A percentile compares a stretch with the other conserved stretches of the same genome.
phyloP scores from a whole-genome alignment of 1,140 invertebrate genomes.

The Zophobas morio region DNA sequence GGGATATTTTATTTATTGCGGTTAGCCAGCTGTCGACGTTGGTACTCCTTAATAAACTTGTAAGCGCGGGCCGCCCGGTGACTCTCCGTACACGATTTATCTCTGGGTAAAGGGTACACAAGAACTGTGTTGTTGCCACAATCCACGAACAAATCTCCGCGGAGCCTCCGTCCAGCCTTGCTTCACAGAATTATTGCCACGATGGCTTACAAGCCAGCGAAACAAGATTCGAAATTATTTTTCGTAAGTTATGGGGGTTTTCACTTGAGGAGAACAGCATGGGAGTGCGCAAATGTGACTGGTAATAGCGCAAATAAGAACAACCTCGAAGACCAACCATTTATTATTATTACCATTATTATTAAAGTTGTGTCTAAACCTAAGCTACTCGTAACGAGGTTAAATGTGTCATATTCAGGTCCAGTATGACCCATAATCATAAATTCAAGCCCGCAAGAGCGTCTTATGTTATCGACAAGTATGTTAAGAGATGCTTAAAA shows the following conservation, averaged over 20 bases:
- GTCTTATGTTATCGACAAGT: slow-evolving; percentile 11
- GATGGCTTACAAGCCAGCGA: not conserved
- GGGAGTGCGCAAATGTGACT: not conserved
- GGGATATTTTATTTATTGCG: slow-evolving; percentile 61
- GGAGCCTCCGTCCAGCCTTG: slow-evolving; percentile 45
- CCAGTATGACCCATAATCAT: not conserved
- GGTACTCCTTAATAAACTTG: slow-evolving; percentile 62
- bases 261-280: slow-evolving; percentile 16
- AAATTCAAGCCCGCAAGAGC: not conserved
- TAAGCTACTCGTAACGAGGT: not conserved
- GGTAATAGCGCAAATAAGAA: not conserved
- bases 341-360: no score
- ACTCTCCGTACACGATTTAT: slow-evolving; percentile 32
- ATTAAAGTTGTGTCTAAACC: no score
- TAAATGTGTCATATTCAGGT: slow-evolving; percentile 5
- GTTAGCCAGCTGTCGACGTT: slow-evolving; percentile 54
- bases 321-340: not conserved
- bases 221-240: slow-evolving; percentile 30
- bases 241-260: slow-evolving; percentile 26
- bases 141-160: slow-evolving; percentile 50
- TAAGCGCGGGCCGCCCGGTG: slow-evolving; percentile 51
- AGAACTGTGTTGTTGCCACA: slow-evolving; percentile 38
- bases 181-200: slow-evolving; percentile 41
- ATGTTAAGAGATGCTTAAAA: slow-evolving; percentile 20
- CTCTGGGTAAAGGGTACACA: slow-evolving; percentile 24